A percentile compares a stretch with the other conserved stretches of the same genome.
Evolutionary conservation across 2,888 invertebrate genomes (phyloP).

Genomic region (Entomobrya multifasciata): DNA sequence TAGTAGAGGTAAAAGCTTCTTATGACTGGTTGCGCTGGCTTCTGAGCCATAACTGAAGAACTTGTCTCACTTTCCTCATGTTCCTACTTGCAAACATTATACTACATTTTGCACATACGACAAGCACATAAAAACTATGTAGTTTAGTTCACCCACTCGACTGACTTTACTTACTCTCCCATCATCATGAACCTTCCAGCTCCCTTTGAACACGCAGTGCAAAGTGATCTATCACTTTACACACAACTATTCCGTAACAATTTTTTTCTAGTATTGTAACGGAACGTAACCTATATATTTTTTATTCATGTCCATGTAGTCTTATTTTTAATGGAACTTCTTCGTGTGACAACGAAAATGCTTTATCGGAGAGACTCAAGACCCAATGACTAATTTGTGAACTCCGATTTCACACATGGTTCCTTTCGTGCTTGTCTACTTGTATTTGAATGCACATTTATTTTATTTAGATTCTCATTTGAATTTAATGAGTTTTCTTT

Average conservation of each 20-base stretch:
- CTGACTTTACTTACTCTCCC: no score
- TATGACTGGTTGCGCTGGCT: constrained; percentile 51
- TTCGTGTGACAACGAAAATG: not conserved
- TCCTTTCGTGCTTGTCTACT: not conserved
- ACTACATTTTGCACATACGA: not conserved
- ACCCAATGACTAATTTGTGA: not conserved
- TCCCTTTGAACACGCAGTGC: not conserved
- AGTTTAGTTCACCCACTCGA: not conserved
- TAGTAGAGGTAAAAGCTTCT: constrained; percentile 39
- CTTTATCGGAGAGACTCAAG: not conserved
- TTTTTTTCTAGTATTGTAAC: not conserved
- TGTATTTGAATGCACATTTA: not conserved
- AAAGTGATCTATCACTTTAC: constrained; percentile 30
- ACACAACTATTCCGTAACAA: not conserved
- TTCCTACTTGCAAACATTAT: not conserved
- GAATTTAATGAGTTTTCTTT: not conserved
- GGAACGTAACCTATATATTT: not conserved
- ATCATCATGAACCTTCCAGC: not conserved
- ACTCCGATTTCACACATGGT: not conserved
- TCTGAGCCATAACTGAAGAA: constrained; percentile 56
- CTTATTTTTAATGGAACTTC: not conserved
- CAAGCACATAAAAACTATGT: no score
- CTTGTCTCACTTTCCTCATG: constrained; percentile 13
- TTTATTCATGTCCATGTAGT: not conserved
- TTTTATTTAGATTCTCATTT: not conserved